phyloP scores from a whole-genome alignment of 2,797 vertebrate species.

The Menidia menidia region DNA sequence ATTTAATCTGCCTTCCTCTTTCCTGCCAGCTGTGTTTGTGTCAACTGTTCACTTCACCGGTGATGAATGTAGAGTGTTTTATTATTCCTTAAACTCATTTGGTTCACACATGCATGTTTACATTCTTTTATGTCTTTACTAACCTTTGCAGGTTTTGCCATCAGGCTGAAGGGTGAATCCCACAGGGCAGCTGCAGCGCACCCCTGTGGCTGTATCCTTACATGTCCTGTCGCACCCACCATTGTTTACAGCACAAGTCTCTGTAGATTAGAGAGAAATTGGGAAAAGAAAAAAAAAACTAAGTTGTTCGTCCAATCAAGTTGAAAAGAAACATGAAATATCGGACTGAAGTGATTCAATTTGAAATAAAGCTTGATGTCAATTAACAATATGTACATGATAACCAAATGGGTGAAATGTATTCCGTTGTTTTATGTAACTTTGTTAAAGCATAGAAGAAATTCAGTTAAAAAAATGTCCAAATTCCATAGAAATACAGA shows the following conservation, averaged over 20 bases:
- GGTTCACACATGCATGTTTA: neutral
- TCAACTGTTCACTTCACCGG: neutral
- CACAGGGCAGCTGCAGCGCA: conserved; percentile 96
- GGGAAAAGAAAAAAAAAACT: conserved; percentile 31
- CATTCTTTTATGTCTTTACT: conserved; percentile 66
- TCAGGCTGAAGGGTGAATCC: conserved; percentile 97
- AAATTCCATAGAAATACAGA: conserved; percentile 6
- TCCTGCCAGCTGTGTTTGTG: neutral
- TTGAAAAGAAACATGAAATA: conserved; percentile 18
- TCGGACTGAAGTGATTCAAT: conserved; percentile 35
- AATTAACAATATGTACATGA: conserved; percentile 40
- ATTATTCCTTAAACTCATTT: neutral
- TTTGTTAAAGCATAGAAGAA: conserved; percentile 54
- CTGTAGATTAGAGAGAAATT: conserved; percentile 73
- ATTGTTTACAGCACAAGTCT: conserved; percentile 98
- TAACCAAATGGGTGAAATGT: conserved; percentile 1
- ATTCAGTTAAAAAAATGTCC: conserved; percentile 21
- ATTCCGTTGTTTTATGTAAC: conserved; percentile 48
- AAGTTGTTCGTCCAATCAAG: conserved; percentile 36
- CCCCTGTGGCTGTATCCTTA: conserved; percentile 97
- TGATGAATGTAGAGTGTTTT: neutral
- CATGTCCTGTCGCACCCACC: conserved; percentile 97
- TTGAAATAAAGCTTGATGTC: conserved; percentile 66
- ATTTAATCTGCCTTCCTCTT: neutral
- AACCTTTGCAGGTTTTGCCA: conserved; percentile 99